Evolutionary conservation across 2,113 vertebrate genomes (phyloP), one percentile per base, ranked within the genome.

Genomic region (Rhinolophus sinicus): DNA sequence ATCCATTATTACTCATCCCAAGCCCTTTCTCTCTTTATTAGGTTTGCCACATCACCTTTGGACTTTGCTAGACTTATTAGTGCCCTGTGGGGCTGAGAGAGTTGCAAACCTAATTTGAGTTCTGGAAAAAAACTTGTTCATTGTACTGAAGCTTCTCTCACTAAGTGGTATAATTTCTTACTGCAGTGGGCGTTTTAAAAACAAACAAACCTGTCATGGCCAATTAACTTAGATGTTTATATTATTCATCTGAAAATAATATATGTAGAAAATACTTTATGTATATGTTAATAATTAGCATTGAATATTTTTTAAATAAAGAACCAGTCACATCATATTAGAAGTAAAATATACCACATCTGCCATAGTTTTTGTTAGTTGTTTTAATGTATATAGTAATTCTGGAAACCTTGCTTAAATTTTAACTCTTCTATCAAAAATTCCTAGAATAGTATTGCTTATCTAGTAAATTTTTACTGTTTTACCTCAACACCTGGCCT

Each of bases 401-500:
- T 90, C 50, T 80, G 38, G 75, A 92, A 47, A 76, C 26, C 6
- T 95, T 85, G 6, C 72, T 88, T 96, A 76, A 70, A 88, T 80
- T 90, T 24, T 88, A 67, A 94, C 50, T 82, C 56, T 40, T 78
- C 0, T 67, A 64, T 72, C 3, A 81, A 60, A 93, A 88, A 88
- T 80, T 69, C 40, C 60, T 80, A 22, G 35, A 54, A n/a, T 35
- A 56, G 54, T 24, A 33, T 47, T 76, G 54, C 58, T 83, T 80
- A 70, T n/a, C 26, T 10, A 90, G 50, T 78, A 62, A 72, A 65
- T 80, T 82, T 85, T 70, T 64, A 38, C 15, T 33, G 5, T 90
- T 83, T 86, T 56, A 28, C 21, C 54, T 67, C 21, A n/a, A 58
- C 47, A 21, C 56, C 62, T 82, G 72, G 26, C 50, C 15, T 92